phyloP scores from a whole-genome alignment of 2,797 vertebrate species.

The Manis pentadactyla region DNA sequence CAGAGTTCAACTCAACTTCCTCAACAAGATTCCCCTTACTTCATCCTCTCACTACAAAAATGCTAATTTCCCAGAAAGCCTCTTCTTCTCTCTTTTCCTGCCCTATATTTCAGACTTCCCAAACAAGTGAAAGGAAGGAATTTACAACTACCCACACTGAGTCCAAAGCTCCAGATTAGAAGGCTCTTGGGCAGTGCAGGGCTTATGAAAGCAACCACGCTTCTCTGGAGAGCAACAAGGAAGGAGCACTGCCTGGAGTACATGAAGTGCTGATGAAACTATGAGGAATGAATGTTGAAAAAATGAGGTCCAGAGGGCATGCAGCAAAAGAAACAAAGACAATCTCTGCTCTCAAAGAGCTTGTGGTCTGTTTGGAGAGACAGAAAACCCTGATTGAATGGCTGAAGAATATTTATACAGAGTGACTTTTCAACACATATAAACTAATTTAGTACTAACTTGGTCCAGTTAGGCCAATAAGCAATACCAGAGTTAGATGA shows the following conservation, averaged over 20 bases:
- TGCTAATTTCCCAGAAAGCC: neutral
- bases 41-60: neutral
- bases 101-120: neutral
- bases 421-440: neutral
- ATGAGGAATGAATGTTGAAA: neutral
- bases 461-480: neutral
- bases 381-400: neutral
- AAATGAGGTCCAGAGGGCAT: neutral
- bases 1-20: neutral
- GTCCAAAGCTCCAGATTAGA: neutral
- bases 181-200: neutral
- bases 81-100: neutral
- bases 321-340: neutral
- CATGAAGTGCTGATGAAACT: neutral
- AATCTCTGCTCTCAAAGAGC: neutral
- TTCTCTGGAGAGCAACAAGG: neutral
- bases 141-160: neutral
- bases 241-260: neutral
- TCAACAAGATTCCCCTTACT: neutral
- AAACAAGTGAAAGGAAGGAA: neutral
- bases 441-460: neutral
- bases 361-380: neutral
- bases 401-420: neutral
- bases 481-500: conserved; percentile 11
- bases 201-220: neutral